These are phyloP conservation scores for Sebastolobus altivelis DNA, from an alignment of 2,797 vertebrate genomes.

Conservation along the genomic window DNA sequence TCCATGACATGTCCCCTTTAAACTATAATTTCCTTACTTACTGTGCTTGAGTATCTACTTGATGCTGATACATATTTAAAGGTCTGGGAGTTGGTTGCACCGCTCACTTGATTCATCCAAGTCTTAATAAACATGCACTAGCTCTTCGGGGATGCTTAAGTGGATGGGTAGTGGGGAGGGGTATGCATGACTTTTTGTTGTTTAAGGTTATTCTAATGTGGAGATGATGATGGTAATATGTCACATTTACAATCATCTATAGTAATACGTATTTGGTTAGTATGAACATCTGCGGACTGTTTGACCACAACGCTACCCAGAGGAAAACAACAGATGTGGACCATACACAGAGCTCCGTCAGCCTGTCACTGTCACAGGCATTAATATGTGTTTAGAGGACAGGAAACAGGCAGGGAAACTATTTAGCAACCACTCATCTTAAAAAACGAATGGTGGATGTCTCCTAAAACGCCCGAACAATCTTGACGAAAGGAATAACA, in stretches of 20 bases:
- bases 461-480: constrained; percentile 20
- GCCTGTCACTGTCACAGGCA: constrained; percentile 14
- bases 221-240: neutral
- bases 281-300: neutral
- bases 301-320: neutral
- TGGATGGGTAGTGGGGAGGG: too few relatives aligned
- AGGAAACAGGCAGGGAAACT: constrained; percentile 37
- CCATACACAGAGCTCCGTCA: neutral
- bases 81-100: constrained; percentile 19
- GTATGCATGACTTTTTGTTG: neutral
- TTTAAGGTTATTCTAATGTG: neutral
- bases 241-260: neutral
- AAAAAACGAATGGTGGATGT: neutral
- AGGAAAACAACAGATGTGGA: constrained; percentile 3
- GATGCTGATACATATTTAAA: constrained; percentile 40
- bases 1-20: too few relatives aligned
- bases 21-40: neutral
- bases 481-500: constrained; percentile 21
- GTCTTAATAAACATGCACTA: constrained; percentile 9
- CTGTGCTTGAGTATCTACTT: constrained; percentile 1
- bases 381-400: neutral
- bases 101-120: neutral
- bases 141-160: constrained; percentile 3
- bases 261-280: neutral
- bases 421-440: constrained; percentile 19